Evolutionary conservation across 2,797 vertebrate species (phyloP).

Genomic region (Anisognathus igniventris): DNA sequence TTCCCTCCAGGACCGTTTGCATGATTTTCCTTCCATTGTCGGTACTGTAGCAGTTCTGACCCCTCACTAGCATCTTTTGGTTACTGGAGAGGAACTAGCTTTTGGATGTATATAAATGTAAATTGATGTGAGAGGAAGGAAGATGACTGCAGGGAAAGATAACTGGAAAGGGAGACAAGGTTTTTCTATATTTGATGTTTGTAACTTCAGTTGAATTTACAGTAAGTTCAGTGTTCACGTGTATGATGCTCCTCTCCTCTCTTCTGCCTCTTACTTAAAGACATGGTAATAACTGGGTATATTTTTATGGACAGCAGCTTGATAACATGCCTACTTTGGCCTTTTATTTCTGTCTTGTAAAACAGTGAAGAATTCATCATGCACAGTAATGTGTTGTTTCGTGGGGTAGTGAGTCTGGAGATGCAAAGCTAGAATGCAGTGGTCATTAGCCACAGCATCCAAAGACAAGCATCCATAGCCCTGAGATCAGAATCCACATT

Average conservation of each 20-base stretch:
- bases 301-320: background rate
- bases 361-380: background rate
- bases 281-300: background rate
- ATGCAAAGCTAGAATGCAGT: background rate
- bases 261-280: background rate
- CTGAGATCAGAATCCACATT: background rate
- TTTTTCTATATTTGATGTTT: background rate
- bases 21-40: background rate
- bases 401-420: background rate
- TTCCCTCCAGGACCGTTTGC: background rate
- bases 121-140: background rate
- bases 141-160: background rate
- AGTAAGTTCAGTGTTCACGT: accelerated
- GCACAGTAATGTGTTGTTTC: background rate
- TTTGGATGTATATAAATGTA: background rate
- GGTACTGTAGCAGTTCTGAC: background rate
- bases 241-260: background rate
- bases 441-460: background rate
- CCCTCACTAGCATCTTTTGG: background rate
- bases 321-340: background rate
- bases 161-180: background rate
- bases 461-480: background rate
- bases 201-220: background rate
- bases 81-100: background rate
- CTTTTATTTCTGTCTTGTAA: background rate